phyloP scores from a whole-genome alignment of 2,797 vertebrate species.

The Eleutherodactylus coqui region DNA sequence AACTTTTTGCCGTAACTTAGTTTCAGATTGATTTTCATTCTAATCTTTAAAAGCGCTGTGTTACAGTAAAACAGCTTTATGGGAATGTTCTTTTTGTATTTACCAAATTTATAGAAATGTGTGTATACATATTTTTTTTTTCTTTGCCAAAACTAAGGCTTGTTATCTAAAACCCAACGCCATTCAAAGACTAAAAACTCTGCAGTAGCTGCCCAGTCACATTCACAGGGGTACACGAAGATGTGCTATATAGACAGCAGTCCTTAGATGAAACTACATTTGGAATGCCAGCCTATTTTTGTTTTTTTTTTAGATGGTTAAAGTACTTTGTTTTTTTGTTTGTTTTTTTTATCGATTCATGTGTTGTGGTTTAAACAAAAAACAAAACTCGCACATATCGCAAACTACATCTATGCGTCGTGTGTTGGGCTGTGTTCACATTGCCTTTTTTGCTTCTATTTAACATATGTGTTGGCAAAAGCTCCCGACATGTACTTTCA shows the following conservation, averaged over 20 bases:
- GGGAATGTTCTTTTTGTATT: conserved; percentile 57
- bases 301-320: too few relatives aligned
- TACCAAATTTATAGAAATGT: conserved; percentile 66
- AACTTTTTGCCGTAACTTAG: conserved; percentile 67
- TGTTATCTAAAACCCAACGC: neutral
- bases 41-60: conserved; percentile 59
- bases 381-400: too few relatives aligned
- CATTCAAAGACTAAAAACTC: neutral
- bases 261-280: too few relatives aligned
- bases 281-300: too few relatives aligned
- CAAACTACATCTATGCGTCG: too few relatives aligned
- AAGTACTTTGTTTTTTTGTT: too few relatives aligned
- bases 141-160: conserved; percentile 74
- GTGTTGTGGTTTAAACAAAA: too few relatives aligned
- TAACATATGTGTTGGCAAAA: too few relatives aligned
- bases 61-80: conserved; percentile 10
- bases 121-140: conserved; percentile 62
- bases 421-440: too few relatives aligned
- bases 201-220: neutral
- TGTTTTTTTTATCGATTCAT: too few relatives aligned
- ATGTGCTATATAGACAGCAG: neutral
- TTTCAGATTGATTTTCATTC: neutral
- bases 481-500: too few relatives aligned
- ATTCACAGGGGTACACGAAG: neutral
- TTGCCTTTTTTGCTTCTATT: too few relatives aligned